phyloP scores from a whole-genome alignment of 2,888 invertebrate genomes.

The Drosophila rubida region DNA sequence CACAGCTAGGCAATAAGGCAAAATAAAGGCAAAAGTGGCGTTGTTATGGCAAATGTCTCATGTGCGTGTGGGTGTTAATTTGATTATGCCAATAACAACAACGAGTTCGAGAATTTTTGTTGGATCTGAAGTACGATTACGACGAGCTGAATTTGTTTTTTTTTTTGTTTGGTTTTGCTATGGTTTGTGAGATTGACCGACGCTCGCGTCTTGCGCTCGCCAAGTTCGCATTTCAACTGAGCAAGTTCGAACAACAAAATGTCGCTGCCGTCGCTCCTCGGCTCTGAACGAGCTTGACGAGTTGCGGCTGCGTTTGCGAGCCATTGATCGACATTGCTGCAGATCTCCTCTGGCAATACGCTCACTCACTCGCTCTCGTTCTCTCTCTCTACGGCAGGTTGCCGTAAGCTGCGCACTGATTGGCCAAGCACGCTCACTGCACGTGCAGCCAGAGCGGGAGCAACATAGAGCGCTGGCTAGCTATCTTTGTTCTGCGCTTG shows the following conservation, averaged over 20 bases:
- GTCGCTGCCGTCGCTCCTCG: constrained; percentile 48
- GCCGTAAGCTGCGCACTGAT: constrained; percentile 31
- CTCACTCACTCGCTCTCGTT: constrained; percentile 2
- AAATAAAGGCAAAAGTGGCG: constrained; percentile 31
- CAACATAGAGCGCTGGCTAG: constrained; percentile 3
- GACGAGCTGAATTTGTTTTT: constrained; percentile 16
- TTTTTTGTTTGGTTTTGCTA: constrained; percentile 2
- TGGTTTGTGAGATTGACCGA: constrained; percentile 47
- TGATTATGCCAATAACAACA: constrained; percentile 63
- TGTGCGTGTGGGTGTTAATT: constrained; percentile 82
- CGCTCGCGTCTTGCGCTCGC: constrained; percentile 72
- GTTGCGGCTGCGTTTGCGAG: constrained; percentile 46
- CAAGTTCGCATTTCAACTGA: constrained; percentile 81
- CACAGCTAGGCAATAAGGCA: constrained; percentile 42
- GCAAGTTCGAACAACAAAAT: constrained; percentile 60
- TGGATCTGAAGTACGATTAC: not conserved
- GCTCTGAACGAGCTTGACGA: constrained; percentile 67
- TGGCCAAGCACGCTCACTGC: constrained; percentile 18
- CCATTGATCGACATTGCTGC: constrained; percentile 69
- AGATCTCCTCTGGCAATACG: constrained; percentile 14
- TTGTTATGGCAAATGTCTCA: constrained; percentile 57
- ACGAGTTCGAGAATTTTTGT: not conserved
- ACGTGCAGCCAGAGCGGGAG: constrained; percentile 35
- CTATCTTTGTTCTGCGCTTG: constrained; percentile 30
- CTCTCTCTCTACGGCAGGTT: constrained; percentile 36